Evolutionary conservation across 2,888 invertebrate species (phyloP).

Genomic region (Gerris lacustris): DNA sequence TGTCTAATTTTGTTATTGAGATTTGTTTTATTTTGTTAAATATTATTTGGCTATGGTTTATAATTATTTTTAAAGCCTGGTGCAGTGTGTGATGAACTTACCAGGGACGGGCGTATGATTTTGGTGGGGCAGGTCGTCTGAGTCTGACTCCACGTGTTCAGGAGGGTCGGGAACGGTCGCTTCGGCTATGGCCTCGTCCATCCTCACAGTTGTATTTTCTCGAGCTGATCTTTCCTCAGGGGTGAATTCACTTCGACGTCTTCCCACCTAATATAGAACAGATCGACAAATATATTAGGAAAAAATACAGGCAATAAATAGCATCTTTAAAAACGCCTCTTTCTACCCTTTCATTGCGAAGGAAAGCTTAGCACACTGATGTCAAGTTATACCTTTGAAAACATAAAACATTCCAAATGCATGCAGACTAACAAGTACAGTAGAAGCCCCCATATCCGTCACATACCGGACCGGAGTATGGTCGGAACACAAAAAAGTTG

Average conservation of each 20-base stretch:
- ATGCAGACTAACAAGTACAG: too few species aligned
- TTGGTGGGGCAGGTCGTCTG: slow-evolving; percentile 11
- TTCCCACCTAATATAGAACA: slow-evolving; percentile 46
- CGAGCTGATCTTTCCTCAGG: slow-evolving; percentile 67
- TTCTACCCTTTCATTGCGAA: not conserved
- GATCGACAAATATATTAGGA: not conserved
- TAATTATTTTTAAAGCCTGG: slow-evolving; percentile 16
- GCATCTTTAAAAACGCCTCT: not conserved
- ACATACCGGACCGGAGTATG: too few species aligned
- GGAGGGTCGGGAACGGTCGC: slow-evolving; percentile 14
- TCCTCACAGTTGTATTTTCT: slow-evolving; percentile 58
- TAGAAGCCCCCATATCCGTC: too few species aligned
- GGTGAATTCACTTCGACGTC: slow-evolving; percentile 63
- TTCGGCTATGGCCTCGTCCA: slow-evolving; percentile 31
- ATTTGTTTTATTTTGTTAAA: too few species aligned
- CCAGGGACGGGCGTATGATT: slow-evolving; percentile 21
- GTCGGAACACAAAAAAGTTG: too few species aligned
- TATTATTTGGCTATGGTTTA: too few species aligned
- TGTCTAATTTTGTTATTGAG: too few species aligned
- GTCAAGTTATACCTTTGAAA: too few species aligned
- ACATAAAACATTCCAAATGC: too few species aligned
- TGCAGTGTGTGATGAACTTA: slow-evolving; percentile 24
- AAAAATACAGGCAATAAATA: not conserved
- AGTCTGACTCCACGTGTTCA: not conserved
- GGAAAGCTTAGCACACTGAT: too few species aligned